phyloP scores from a whole-genome alignment of 2,888 invertebrate species.

The Slavum lentiscoides region DNA sequence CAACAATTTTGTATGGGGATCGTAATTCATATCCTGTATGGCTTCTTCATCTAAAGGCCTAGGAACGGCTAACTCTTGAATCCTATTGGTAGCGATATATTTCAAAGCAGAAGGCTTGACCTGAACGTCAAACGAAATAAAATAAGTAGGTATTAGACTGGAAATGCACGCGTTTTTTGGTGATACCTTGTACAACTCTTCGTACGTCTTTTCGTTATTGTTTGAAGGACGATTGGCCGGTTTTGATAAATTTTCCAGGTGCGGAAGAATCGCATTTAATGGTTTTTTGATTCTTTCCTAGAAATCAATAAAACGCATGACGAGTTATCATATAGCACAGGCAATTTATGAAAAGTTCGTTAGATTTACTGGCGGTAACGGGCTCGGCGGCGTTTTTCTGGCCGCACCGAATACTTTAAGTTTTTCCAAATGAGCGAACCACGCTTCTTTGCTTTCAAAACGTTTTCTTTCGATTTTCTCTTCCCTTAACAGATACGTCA shows the following conservation, averaged over 20 bases:
- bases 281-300: constrained; percentile 21
- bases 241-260: background rate
- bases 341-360: no score
- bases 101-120: background rate
- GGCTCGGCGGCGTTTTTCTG: background rate
- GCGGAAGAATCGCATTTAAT: background rate
- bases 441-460: background rate
- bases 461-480: background rate
- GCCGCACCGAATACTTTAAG: background rate
- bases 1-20: background rate
- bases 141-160: background rate
- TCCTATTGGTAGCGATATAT: background rate
- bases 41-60: background rate
- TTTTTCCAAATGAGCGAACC: background rate
- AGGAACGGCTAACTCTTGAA: background rate
- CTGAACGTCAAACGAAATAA: background rate
- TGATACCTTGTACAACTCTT: constrained; percentile 16
- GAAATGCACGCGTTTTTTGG: background rate
- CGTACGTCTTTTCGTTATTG: constrained; percentile 9
- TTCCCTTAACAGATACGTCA: no score
- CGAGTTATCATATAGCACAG: background rate
- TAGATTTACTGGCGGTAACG: background rate
- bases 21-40: constrained; percentile 6
- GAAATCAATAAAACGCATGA: background rate
- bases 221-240: constrained; percentile 1